Conservation (phyloP, 2,113 vertebrate species). For the Herpetotheres cachinnans region DNA sequence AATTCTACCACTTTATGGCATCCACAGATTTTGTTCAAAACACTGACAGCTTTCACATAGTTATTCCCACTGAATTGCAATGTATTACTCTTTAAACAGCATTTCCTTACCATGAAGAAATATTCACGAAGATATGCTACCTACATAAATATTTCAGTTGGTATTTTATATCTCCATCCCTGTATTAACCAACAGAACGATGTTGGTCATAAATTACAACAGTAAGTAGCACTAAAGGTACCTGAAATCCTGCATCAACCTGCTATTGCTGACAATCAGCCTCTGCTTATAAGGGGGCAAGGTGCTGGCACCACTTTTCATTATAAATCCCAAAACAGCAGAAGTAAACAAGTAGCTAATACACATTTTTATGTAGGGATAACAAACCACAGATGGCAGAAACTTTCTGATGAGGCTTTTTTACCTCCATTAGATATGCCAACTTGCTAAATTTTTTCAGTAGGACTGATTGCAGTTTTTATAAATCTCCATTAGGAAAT, state of each 20-base stretch:
- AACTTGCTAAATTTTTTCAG: not conserved
- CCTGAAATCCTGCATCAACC: not conserved
- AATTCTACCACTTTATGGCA: conserved; percentile 52
- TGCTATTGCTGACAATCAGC: not conserved
- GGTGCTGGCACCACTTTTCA: not conserved
- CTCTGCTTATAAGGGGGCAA: not conserved
- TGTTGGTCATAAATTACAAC: not conserved
- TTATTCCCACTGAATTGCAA: conserved; percentile 33
- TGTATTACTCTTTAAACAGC: conserved; percentile 31
- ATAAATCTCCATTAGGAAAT: conserved; percentile 3
- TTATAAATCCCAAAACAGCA: not conserved
- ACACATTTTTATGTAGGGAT: not conserved
- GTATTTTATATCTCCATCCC: conserved; percentile 1
- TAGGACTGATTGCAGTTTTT: not conserved
- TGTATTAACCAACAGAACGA: conserved; percentile 1
- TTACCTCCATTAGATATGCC: not conserved
- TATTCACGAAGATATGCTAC: not conserved
- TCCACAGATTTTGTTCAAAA: conserved; percentile 58
- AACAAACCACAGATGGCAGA: not conserved
- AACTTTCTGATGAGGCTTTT: not conserved
- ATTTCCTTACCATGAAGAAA: conserved; percentile 9
- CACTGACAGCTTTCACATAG: conserved; percentile 62
- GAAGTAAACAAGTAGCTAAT: not conserved
- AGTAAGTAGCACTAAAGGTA: not conserved
- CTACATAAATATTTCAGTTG: conserved; percentile 51